Base-by-base conservation (phyloP, 30 jellyfish, hydroid and myxozoan species). In the Hydractinia echinata region DNA sequence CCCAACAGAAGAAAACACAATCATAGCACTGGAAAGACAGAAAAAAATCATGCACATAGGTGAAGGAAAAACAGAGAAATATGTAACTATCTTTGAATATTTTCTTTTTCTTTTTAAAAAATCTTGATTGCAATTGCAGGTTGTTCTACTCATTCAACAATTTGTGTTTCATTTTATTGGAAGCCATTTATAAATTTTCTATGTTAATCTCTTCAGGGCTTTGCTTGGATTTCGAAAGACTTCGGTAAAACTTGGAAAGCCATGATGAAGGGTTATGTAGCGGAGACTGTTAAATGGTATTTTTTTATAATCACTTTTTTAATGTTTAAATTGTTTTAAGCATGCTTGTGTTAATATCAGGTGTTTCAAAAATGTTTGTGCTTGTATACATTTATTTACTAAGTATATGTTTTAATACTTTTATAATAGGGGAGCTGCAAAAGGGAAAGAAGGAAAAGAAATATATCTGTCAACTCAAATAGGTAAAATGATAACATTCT, bases 351-450 rank as follows among this genome's bases (percentile, higher is more conserved):
- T 30, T 30, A 30, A 30, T 30, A 30, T 30, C 44, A 30, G 44
- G 44, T 1, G 44, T 30, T 30, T 30, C 2, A 30, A 30, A 30
- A 30, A 30, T 2, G 44, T 30, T 2, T 30, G 2, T 30, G 44
- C 44, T 30, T 30, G 44, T 30, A 30, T 30, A 30, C 44, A 30
- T 30, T n/a, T n/a, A n/a, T n/a, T 2, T 30, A 2, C 44, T 30
- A 30, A 30, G 44, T 30, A 2, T 30, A 0, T 30, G 44, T 30
- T 30, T 30, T 30, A n/a, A n/a, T 1, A 62, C 16, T 4, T 4
- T 1, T 72, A n/a, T 68, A 53, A 30, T 81, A 89, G 96, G 97
- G 97, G 97, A 64, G 94, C 97, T 0, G 87, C 61, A n/a, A 51
- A 79, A 19, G 91, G 89, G 18, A 73, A 76, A 53, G 77, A 70